Evolutionary conservation across 1,140 invertebrate species (phyloP).

Genomic region (Doryteuthis pealeii): DNA sequence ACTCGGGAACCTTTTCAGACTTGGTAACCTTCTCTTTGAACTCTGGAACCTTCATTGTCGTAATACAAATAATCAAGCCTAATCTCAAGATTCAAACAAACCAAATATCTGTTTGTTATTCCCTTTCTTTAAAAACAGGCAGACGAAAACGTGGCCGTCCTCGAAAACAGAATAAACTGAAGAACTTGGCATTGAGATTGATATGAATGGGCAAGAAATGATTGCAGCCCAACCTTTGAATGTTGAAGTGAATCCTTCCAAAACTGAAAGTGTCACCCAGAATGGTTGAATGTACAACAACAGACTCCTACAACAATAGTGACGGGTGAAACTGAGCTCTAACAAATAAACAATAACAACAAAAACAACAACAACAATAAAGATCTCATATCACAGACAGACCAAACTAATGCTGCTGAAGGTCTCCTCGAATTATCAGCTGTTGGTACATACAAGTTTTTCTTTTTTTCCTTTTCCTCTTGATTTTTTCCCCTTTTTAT

Average conservation of each 20-base stretch:
- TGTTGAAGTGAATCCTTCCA: background rate
- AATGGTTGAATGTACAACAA: background rate
- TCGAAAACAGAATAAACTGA: constrained; percentile 30
- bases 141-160: constrained; percentile 53
- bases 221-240: background rate
- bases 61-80: no score
- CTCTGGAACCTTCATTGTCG: no score
- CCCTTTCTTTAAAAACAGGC: constrained; percentile 19
- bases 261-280: background rate
- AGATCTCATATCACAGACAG: background rate
- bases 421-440: constrained; percentile 50
- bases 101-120: no score
- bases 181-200: background rate
- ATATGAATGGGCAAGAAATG: background rate
- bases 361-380: background rate
- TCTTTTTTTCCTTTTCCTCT: no score
- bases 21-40: no score
- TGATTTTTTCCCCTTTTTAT: no score
- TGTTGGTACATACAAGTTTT: constrained; percentile 32
- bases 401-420: constrained; percentile 44
- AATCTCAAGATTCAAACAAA: no score
- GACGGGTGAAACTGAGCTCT: no score
- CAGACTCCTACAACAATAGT: background rate
- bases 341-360: background rate
- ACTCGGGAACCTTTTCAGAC: no score